Conservation (phyloP, 2,888 invertebrate genomes). For the Phrixothrix hirtus region DNA sequence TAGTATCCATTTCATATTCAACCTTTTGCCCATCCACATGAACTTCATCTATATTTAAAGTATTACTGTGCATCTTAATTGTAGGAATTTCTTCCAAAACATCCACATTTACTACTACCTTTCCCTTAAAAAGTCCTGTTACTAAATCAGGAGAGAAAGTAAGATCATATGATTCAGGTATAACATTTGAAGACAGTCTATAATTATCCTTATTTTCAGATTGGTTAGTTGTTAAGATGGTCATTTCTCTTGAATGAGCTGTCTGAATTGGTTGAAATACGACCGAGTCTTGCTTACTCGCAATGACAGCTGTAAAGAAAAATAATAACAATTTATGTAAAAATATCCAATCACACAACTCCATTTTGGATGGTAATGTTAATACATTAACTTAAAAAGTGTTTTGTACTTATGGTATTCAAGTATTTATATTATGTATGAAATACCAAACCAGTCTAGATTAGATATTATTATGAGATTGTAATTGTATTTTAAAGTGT, state of each 20-base stretch:
- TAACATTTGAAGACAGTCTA: constrained; percentile 62
- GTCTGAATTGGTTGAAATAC: too few species aligned
- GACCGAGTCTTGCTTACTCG: too few species aligned
- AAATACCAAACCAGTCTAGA: too few species aligned
- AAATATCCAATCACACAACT: constrained; percentile 36
- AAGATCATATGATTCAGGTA: constrained; percentile 70
- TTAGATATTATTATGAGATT: too few species aligned
- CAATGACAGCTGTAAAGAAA: constrained; percentile 49
- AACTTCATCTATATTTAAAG: constrained; percentile 59
- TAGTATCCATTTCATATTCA: constrained; percentile 35
- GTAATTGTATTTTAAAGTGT: too few species aligned
- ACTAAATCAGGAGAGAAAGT: constrained; percentile 67
- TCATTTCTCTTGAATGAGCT: constrained; percentile 10
- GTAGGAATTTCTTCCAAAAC: constrained; percentile 55
- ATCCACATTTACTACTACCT: constrained; percentile 58
- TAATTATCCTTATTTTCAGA: constrained; percentile 48
- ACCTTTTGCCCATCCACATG: constrained; percentile 39
- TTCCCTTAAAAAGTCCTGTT: constrained; percentile 62
- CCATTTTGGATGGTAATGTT: too few species aligned
- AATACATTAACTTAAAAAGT: too few species aligned
- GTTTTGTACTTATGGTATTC: too few species aligned
- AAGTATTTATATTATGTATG: too few species aligned
- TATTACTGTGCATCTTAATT: constrained; percentile 66
- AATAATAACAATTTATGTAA: constrained; percentile 53
- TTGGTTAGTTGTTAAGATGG: constrained; percentile 13